A percentile compares a stretch with the other conserved stretches of the same genome.
These are phyloP conservation scores for Macquaria ambigua DNA, from an alignment of 2,113 vertebrate genomes.

Conservation along the genomic window DNA sequence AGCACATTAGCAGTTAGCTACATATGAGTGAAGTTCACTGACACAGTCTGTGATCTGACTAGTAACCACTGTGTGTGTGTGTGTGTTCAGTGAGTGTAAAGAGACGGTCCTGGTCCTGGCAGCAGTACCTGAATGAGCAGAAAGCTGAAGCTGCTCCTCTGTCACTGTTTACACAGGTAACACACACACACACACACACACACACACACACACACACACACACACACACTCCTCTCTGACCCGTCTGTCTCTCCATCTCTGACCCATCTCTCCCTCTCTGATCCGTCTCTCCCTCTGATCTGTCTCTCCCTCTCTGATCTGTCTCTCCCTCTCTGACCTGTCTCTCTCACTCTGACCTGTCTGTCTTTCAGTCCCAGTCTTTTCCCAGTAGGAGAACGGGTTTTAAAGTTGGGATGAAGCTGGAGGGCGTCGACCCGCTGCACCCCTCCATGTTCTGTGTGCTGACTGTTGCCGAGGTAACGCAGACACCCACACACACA, in stretches of 20 bases:
- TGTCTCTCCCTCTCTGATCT: too few relatives aligned
- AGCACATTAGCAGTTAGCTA: neutral
- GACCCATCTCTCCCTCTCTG: too few relatives aligned
- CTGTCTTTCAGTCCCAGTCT: slow-evolving; percentile 75
- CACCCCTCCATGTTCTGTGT: slow-evolving; percentile 86
- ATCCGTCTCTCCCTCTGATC: too few relatives aligned
- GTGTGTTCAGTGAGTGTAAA: slow-evolving; percentile 65
- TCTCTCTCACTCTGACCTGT: slow-evolving; percentile 21
- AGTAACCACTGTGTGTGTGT: neutral
- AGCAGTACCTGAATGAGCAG: slow-evolving; percentile 82
- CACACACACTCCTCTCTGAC: neutral
- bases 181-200: slow-evolving; percentile 11
- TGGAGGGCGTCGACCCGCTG: slow-evolving; percentile 84
- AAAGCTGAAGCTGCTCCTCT: slow-evolving; percentile 75
- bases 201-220: slow-evolving; percentile 13
- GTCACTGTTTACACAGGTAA: slow-evolving; percentile 81
- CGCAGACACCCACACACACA: slow-evolving; percentile 14
- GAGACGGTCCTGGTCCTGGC: slow-evolving; percentile 81
- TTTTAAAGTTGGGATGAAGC: slow-evolving; percentile 84
- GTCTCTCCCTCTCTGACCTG: neutral
- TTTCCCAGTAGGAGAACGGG: slow-evolving; percentile 71
- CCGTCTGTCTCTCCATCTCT: too few relatives aligned
- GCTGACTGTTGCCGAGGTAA: slow-evolving; percentile 85
- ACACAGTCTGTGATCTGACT: too few relatives aligned
- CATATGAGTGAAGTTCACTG: too few relatives aligned